A percentile compares a stretch with the other conserved stretches of the same genome.
phyloP scores from a whole-genome alignment of 2,113 vertebrate species.

The Actenoides lindsayi region DNA sequence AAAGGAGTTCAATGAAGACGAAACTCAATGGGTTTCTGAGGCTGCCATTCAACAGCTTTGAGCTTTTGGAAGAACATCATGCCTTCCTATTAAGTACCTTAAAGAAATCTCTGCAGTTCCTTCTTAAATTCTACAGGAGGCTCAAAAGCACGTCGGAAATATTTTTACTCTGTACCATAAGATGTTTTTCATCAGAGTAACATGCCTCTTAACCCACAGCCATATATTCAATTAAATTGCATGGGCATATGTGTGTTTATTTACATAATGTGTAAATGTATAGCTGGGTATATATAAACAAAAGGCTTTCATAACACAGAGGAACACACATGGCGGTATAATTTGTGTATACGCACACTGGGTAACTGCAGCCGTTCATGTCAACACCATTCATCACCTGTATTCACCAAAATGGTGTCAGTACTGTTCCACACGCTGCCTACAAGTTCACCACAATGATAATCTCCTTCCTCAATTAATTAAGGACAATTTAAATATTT shows the following conservation, averaged over 20 bases:
- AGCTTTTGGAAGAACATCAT: background rate
- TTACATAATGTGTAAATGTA: constrained; percentile 72
- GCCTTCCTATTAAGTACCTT: background rate
- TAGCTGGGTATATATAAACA: constrained; percentile 69
- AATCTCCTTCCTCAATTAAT: constrained; percentile 53
- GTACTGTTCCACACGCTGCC: background rate
- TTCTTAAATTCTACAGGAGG: constrained; percentile 62
- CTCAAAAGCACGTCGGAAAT: constrained; percentile 36
- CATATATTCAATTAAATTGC: constrained; percentile 70
- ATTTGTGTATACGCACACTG: constrained; percentile 63
- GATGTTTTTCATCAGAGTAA: constrained; percentile 70
- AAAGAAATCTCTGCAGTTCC: constrained; percentile 50
- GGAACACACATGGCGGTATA: constrained; percentile 60
- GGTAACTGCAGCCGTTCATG: constrained; percentile 56
- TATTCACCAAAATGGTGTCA: constrained; percentile 50
- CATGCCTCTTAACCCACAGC: constrained; percentile 62
- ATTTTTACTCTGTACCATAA: constrained; percentile 62
- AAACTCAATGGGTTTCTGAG: background rate
- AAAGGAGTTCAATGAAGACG: background rate
- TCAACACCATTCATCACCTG: constrained; percentile 71
- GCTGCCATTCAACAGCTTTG: background rate
- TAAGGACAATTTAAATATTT: constrained; percentile 63
- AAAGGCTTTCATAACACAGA: constrained; percentile 68
- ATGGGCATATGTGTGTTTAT: constrained; percentile 71
- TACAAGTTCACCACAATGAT: constrained; percentile 11